These are phyloP conservation scores for Ostrea denselamellosa DNA, from an alignment of 1,140 invertebrate species.

Conservation along the genomic window DNA sequence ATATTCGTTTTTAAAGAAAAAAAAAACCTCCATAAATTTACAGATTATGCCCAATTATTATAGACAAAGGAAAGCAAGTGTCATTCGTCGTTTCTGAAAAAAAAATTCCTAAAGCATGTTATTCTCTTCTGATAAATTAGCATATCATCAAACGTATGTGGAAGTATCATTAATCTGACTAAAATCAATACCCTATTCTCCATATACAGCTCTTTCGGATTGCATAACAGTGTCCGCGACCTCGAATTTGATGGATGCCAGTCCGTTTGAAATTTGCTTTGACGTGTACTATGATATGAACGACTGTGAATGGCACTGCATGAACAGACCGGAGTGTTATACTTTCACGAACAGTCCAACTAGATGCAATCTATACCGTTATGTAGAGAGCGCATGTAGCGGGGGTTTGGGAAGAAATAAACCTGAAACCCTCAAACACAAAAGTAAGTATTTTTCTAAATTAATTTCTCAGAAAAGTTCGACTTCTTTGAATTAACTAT, in stretches of 20 bases:
- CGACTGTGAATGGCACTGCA: background rate
- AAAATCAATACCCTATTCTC: too few species aligned
- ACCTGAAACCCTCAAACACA: background rate
- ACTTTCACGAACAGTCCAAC: background rate
- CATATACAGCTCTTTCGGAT: background rate
- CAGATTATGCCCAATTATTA: too few species aligned
- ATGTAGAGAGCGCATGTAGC: background rate
- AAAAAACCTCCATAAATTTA: too few species aligned
- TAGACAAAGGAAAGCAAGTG: too few species aligned
- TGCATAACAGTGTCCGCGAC: background rate
- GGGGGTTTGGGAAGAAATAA: background rate
- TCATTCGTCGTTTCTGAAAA: too few species aligned
- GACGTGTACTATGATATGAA: background rate
- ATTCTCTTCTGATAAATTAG: too few species aligned
- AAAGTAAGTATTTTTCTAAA: background rate
- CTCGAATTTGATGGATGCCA: background rate
- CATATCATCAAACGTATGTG: too few species aligned
- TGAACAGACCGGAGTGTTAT: background rate
- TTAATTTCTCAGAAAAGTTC: too few species aligned
- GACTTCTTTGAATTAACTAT: too few species aligned
- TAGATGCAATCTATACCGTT: background rate
- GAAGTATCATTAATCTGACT: too few species aligned
- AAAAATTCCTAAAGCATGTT: too few species aligned
- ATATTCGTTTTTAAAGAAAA: too few species aligned
- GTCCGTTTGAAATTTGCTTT: background rate